Evolutionary conservation across 2,113 vertebrate genomes (phyloP).

Genomic region (Phaetusa simplex): DNA sequence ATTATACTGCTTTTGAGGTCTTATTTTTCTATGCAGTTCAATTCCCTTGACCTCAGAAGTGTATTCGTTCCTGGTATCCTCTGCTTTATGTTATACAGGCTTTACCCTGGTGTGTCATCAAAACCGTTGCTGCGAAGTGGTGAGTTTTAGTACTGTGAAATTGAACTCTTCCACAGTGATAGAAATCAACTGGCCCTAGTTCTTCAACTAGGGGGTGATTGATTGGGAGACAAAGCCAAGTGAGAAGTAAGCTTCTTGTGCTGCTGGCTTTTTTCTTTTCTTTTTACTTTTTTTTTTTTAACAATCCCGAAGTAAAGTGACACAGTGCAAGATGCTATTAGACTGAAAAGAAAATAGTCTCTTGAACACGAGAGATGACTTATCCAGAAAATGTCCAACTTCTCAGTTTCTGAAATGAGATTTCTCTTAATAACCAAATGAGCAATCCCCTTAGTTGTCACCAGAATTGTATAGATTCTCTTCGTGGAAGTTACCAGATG

Average conservation of each 20-base stretch:
- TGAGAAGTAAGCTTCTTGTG: not conserved
- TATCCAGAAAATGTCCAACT: not conserved
- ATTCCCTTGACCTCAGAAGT: conserved; percentile 51
- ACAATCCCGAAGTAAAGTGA: not conserved
- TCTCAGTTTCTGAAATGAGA: not conserved
- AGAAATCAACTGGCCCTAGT: conserved; percentile 14
- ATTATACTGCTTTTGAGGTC: conserved; percentile 37
- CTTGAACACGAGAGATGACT: not conserved
- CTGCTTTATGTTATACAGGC: not conserved
- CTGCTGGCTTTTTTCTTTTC: not conserved
- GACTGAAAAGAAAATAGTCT: not conserved
- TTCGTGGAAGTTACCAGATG: not conserved
- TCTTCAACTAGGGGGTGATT: conserved; percentile 5
- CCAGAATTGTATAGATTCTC: not conserved
- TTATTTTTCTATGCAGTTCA: conserved; percentile 55
- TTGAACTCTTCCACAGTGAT: not conserved
- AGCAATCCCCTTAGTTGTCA: not conserved
- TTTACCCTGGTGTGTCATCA: conserved; percentile 51
- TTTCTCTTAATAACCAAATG: not conserved
- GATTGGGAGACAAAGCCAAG: not conserved
- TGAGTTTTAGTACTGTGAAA: conserved; percentile 40
- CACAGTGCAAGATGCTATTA: not conserved
- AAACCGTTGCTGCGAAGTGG: conserved; percentile 16
- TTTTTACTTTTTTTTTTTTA: not conserved
- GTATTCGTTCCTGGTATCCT: conserved; percentile 20